Conservation (phyloP, 2,888 invertebrate species). For the Eristalis arbustorum region DNA sequence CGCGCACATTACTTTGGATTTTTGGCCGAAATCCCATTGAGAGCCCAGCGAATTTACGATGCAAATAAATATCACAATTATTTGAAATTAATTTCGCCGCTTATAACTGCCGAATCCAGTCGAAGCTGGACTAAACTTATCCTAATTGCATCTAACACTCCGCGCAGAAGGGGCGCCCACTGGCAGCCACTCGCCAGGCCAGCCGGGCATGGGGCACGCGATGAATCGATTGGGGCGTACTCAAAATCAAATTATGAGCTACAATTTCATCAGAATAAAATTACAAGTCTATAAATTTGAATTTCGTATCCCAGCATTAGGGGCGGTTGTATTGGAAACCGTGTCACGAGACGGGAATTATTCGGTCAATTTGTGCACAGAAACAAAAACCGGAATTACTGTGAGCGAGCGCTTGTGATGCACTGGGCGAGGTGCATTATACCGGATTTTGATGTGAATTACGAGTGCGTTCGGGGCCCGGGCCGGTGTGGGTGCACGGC, state of each 20-base stretch:
- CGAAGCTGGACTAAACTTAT: neutral
- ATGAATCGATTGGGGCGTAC: slow-evolving; percentile 52
- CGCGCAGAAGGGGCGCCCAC: neutral
- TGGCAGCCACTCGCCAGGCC: neutral
- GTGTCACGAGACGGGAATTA: slow-evolving; percentile 45
- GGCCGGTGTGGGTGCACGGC: slow-evolving; percentile 13
- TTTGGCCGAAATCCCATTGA: slow-evolving; percentile 1
- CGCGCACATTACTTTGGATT: neutral
- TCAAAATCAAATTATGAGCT: slow-evolving; percentile 62
- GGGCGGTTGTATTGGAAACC: slow-evolving; percentile 42
- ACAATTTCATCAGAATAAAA: slow-evolving; percentile 68
- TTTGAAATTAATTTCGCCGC: slow-evolving; percentile 56
- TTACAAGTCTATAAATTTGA: slow-evolving; percentile 61
- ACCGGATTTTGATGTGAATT: slow-evolving; percentile 47
- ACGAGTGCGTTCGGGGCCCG: slow-evolving; percentile 22
- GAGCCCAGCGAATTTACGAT: slow-evolving; percentile 8
- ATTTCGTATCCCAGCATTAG: slow-evolving; percentile 53
- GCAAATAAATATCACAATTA: slow-evolving; percentile 50
- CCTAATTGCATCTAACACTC: slow-evolving; percentile 1
- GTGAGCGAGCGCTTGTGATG: neutral
- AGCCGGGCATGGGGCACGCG: neutral
- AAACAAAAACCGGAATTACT: slow-evolving; percentile 45
- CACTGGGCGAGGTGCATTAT: slow-evolving; percentile 30
- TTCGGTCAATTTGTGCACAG: slow-evolving; percentile 47
- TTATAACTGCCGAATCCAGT: slow-evolving; percentile 12